Conservation (phyloP, 2,888 invertebrate species). For the Bombyx huttoni region DNA sequence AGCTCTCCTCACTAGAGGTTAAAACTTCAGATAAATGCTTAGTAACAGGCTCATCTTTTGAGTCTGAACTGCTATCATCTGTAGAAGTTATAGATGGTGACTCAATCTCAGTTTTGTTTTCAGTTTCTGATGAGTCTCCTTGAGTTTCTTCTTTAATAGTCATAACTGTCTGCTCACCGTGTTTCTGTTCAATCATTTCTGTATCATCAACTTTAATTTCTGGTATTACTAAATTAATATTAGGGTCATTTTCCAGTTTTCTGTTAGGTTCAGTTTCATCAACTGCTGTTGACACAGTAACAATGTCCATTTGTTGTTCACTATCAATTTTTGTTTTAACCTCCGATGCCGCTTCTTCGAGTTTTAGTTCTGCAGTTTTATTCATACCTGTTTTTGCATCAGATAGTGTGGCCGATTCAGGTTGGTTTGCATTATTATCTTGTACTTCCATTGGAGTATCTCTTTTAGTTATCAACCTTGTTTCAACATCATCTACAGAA, state of each 20-base stretch:
- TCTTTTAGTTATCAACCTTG: conserved; percentile 59
- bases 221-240: conserved; percentile 36
- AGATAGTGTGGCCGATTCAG: conserved; percentile 46
- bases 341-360: conserved; percentile 22
- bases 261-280: conserved; percentile 22
- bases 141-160: conserved; percentile 15
- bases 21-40: conserved; percentile 47
- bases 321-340: conserved; percentile 17
- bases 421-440: conserved; percentile 33
- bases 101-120: conserved; percentile 20
- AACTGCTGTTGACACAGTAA: conserved; percentile 8
- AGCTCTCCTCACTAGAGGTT: conserved; percentile 60
- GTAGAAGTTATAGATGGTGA: conserved; percentile 20
- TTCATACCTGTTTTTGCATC: conserved; percentile 28
- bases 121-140: conserved; percentile 14
- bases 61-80: conserved; percentile 52
- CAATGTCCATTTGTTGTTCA: conserved; percentile 20
- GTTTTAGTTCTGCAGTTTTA: background rate
- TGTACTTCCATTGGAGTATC: conserved; percentile 36
- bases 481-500: conserved; percentile 52
- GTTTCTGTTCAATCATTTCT: conserved; percentile 53
- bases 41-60: conserved; percentile 47
- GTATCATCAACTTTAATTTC: conserved; percentile 60
- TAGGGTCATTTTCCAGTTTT: conserved; percentile 3
- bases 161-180: conserved; percentile 29